Percentiles rank a stretch among this genome's conserved stretches.
phyloP scores from a whole-genome alignment of 92 coral and sea anemone genomes.

The Epizoanthus illoricatus region DNA sequence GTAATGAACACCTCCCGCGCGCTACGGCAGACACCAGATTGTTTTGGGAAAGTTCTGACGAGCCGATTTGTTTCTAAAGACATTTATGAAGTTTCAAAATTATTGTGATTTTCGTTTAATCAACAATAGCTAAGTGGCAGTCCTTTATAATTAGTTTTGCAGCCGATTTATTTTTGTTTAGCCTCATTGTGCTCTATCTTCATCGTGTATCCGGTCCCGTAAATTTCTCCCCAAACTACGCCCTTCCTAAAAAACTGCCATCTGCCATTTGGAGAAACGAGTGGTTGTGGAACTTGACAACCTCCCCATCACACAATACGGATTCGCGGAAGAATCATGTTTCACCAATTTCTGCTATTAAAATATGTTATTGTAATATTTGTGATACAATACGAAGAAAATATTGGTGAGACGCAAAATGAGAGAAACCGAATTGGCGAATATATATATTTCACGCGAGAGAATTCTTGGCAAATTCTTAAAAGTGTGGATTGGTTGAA shows the following conservation, averaged over 20 bases:
- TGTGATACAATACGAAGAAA: no score
- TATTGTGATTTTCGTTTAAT: not conserved
- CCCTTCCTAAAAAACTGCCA: not conserved
- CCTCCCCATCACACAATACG: no score
- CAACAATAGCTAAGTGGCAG: not conserved
- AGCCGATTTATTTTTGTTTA: not conserved
- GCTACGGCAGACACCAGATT: not conserved
- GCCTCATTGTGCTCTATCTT: not conserved
- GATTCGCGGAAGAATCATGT: no score
- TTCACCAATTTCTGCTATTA: no score
- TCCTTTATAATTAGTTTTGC: not conserved
- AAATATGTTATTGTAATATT: no score
- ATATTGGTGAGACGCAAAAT: not conserved
- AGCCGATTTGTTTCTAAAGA: conserved; percentile 27
- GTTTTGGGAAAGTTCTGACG: not conserved
- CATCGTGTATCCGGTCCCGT: not conserved
- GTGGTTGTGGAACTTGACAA: no score
- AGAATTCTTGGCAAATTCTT: no score
- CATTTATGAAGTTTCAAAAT: not conserved
- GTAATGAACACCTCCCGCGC: not conserved
- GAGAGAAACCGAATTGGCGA: not conserved
- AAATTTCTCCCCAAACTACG: not conserved
- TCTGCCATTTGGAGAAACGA: no score
- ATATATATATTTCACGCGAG: no score
- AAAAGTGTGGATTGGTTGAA: not conserved